phyloP scores from a whole-genome alignment of 2,888 invertebrate species.

The Hyles lineata region DNA sequence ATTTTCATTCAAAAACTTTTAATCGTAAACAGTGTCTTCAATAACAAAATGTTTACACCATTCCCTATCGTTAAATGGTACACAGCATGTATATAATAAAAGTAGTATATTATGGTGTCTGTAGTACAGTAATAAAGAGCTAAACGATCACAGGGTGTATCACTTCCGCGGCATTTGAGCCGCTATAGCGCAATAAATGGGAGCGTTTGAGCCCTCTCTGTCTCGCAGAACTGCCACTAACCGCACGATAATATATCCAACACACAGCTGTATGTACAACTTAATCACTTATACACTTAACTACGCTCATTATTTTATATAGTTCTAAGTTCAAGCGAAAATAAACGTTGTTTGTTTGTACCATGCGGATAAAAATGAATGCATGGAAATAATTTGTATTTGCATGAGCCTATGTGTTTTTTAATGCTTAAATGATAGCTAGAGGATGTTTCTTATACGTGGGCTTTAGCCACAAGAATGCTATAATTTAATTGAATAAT shows the following conservation, averaged over 20 bases:
- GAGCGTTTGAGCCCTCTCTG: slow-evolving; percentile 47
- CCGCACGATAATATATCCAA: slow-evolving; percentile 31
- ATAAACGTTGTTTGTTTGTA: too few species aligned
- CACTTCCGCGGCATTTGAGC: slow-evolving; percentile 74
- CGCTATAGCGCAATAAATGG: slow-evolving; percentile 65
- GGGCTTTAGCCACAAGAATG: too few species aligned
- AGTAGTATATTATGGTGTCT: slow-evolving; percentile 26
- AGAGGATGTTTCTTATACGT: too few species aligned
- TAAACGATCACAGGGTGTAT: slow-evolving; percentile 65
- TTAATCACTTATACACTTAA: slow-evolving; percentile 18
- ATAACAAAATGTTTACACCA: background rate
- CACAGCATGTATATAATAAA: slow-evolving; percentile 5
- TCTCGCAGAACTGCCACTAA: slow-evolving; percentile 52
- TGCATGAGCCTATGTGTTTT: too few species aligned
- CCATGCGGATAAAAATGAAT: too few species aligned
- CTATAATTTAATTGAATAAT: too few species aligned
- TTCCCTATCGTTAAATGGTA: background rate
- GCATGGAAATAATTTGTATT: too few species aligned
- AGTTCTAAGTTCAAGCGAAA: background rate
- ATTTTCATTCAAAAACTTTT: too few species aligned
- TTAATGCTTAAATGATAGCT: too few species aligned
- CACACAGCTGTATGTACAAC: background rate
- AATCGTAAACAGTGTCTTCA: background rate
- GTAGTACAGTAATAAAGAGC: slow-evolving; percentile 56
- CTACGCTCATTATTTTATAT: background rate